These are phyloP conservation scores for Phalera bucephala DNA, from an alignment of 2,888 invertebrate genomes.

Conservation along the genomic window DNA sequence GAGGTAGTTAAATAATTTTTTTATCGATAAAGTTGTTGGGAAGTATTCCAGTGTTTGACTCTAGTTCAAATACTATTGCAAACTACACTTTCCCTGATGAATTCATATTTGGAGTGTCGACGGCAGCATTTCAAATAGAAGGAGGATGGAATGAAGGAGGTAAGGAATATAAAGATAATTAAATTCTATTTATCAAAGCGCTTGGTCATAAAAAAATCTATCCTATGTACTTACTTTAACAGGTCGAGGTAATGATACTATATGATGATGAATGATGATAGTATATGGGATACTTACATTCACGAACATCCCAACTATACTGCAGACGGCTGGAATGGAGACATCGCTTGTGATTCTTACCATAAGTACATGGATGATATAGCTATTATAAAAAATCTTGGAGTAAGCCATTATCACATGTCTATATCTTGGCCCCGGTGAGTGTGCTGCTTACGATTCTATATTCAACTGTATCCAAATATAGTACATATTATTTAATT, in stretches of 20 bases:
- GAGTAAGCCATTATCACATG: conserved; percentile 86
- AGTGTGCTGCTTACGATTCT: no score
- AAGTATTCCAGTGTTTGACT: no score
- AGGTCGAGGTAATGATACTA: no score
- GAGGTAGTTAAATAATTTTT: no score
- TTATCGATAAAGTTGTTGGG: no score
- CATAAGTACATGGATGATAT: conserved; percentile 85
- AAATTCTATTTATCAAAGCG: no score
- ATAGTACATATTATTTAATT: no score
- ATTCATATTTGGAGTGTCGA: conserved; percentile 83
- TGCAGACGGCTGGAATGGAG: conserved; percentile 81
- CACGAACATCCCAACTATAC: conserved; percentile 80
- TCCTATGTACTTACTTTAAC: no score
- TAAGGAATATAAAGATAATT: no score
- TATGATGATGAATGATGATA: conserved; percentile 86
- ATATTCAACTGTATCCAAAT: no score
- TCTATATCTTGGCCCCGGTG: conserved; percentile 88
- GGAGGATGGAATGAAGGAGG: conserved; percentile 79
- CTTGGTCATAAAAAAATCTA: no score
- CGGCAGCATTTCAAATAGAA: conserved; percentile 84
- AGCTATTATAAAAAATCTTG: conserved; percentile 80
- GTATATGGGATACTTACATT: conserved; percentile 84
- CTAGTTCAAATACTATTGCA: no score
- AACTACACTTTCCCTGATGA: conserved; percentile 74
- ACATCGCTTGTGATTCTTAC: conserved; percentile 87